A percentile compares a stretch with the other conserved stretches of the same genome.
Conservation (phyloP, 1,140 invertebrate species). For the Atta cephalotes region DNA sequence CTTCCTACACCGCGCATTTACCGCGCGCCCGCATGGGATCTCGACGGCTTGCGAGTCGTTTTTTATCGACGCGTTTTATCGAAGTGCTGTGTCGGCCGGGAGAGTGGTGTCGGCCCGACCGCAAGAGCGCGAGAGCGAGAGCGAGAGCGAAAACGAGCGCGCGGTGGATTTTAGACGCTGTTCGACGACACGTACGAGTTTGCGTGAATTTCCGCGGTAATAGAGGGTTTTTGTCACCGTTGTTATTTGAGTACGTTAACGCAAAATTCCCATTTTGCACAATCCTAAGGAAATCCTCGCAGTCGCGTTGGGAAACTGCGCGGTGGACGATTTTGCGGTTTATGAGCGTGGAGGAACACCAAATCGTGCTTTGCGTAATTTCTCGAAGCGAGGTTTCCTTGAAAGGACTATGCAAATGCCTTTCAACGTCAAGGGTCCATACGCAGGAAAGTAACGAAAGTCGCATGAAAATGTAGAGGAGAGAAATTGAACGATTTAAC, state of each 20-base stretch:
- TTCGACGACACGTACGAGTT: conserved; percentile 48
- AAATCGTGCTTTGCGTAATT: conserved; percentile 52
- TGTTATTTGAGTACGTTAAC: conserved; percentile 34
- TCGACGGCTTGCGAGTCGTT: conserved; percentile 53
- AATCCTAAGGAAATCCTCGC: neutral
- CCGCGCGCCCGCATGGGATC: conserved; percentile 51
- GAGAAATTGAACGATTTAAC: conserved; percentile 29
- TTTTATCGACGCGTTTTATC: conserved; percentile 62
- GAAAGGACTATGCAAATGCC: conserved; percentile 35
- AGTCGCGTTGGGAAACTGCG: neutral
- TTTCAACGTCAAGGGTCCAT: conserved; percentile 7
- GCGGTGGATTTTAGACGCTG: conserved; percentile 46
- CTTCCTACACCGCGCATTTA: conserved; percentile 60
- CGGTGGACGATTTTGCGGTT: conserved; percentile 38
- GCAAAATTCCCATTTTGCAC: conserved; percentile 34
- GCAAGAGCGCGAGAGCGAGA: conserved; percentile 24
- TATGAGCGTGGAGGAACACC: conserved; percentile 33
- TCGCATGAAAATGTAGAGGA: conserved; percentile 36
- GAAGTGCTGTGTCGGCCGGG: conserved; percentile 49
- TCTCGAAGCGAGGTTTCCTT: conserved; percentile 23
- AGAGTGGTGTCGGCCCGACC: conserved; percentile 43
- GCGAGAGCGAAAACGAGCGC: conserved; percentile 16
- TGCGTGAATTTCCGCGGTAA: conserved; percentile 41
- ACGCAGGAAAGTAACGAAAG: neutral
- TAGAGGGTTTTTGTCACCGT: conserved; percentile 23